These are phyloP conservation scores for Eurypyga helias DNA, from an alignment of 2,113 vertebrate genomes.

Conservation along the genomic window DNA sequence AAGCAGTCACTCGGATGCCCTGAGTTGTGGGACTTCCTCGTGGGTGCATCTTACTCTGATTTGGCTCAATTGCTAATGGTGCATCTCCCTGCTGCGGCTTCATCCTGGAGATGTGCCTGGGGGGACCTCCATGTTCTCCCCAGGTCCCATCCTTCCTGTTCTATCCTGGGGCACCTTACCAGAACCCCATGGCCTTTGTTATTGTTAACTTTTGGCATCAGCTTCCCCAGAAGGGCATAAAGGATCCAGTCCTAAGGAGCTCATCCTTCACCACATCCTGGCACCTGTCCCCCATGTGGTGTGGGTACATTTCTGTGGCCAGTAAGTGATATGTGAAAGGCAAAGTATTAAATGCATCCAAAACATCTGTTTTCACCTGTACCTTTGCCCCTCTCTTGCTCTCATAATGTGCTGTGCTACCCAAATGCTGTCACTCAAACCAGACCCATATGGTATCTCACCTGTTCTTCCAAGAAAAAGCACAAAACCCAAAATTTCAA, in stretches of 20 bases:
- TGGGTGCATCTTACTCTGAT: neutral
- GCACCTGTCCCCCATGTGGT: neutral
- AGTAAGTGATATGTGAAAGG: neutral
- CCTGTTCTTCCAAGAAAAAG: neutral
- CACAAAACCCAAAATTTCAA: too few species aligned
- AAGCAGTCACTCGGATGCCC: neutral
- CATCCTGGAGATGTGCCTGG: neutral
- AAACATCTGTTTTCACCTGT: neutral
- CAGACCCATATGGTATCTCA: neutral
- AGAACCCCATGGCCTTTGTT: accelerated
- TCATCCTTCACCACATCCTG: neutral
- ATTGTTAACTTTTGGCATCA: neutral
- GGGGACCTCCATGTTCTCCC: neutral
- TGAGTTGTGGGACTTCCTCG: neutral
- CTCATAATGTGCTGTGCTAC: neutral
- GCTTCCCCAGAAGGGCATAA: neutral
- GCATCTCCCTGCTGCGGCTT: neutral
- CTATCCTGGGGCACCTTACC: neutral
- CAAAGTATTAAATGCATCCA: neutral
- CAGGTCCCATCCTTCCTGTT: neutral
- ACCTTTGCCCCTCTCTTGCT: neutral
- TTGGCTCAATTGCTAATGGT: neutral
- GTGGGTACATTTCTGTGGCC: neutral
- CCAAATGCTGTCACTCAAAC: neutral
- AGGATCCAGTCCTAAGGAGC: neutral